phyloP scores from a whole-genome alignment of 2,888 invertebrate genomes.

The Pteria penguin region DNA sequence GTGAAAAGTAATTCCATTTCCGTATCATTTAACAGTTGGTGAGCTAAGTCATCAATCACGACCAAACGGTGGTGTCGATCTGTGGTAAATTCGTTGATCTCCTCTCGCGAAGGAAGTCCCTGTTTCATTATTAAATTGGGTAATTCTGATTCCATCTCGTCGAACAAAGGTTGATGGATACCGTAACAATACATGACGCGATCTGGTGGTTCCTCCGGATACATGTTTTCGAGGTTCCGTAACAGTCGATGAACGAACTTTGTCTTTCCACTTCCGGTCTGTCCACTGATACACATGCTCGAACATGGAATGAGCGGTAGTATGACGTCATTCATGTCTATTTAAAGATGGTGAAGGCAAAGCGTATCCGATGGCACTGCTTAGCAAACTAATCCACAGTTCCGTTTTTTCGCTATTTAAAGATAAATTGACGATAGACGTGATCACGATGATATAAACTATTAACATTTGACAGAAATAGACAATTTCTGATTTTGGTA shows the following conservation, averaged over 20 bases:
- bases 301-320: constrained; percentile 42
- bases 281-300: constrained; percentile 39
- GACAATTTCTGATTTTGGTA: constrained; percentile 47
- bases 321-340: not conserved
- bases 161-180: constrained; percentile 49
- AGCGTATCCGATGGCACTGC: constrained; percentile 28
- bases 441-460: constrained; percentile 32
- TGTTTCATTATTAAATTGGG: too few relatives aligned
- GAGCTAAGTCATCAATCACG: constrained; percentile 45
- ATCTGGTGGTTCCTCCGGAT: constrained; percentile 31
- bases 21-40: constrained; percentile 15
- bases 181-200: constrained; percentile 38
- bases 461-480: constrained; percentile 48
- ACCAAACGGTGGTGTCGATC: constrained; percentile 36
- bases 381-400: constrained; percentile 12
- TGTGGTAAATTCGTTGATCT: constrained; percentile 42
- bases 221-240: constrained; percentile 32
- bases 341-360: constrained; percentile 8
- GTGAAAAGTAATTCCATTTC: constrained; percentile 47
- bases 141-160: constrained; percentile 43
- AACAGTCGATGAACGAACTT: constrained; percentile 41
- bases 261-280: constrained; percentile 43
- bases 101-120: constrained; percentile 36
- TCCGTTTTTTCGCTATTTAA: constrained; percentile 29
- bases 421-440: constrained; percentile 43